Conservation (phyloP, 2,113 vertebrate genomes). For the Lamprotornis superbus region DNA sequence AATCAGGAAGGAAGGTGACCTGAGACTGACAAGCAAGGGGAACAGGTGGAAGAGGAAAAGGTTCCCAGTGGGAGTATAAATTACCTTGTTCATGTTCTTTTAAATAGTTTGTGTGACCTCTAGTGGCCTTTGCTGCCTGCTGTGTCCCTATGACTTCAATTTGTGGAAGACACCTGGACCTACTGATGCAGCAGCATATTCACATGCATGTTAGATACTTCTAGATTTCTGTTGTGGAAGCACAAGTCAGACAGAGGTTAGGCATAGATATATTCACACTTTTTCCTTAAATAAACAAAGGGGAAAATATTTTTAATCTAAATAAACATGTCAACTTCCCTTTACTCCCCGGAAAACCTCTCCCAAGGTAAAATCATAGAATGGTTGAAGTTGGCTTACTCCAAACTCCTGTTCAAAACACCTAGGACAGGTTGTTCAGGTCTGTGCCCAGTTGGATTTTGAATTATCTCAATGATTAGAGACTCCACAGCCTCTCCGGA, state of each 20-base stretch:
- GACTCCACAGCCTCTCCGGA: not conserved
- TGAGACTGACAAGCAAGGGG: not conserved
- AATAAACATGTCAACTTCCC: not conserved
- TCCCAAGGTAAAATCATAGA: not conserved
- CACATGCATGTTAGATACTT: not conserved
- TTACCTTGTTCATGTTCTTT: not conserved
- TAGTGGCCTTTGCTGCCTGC: constrained; percentile 26
- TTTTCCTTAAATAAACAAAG: not conserved
- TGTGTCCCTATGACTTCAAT: not conserved
- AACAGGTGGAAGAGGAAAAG: not conserved
- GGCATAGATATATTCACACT: not conserved
- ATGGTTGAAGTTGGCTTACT: not conserved
- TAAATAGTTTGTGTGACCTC: constrained; percentile 16
- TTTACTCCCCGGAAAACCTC: not conserved
- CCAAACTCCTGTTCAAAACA: not conserved
- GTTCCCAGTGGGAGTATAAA: not conserved
- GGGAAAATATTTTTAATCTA: not conserved
- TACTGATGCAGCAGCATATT: not conserved
- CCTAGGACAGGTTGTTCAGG: not conserved
- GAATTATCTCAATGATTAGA: not conserved
- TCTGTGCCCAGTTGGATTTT: not conserved
- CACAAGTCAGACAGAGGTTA: not conserved
- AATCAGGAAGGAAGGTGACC: not conserved
- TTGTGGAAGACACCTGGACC: not conserved
- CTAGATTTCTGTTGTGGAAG: not conserved